Conservation (phyloP, 2,888 invertebrate genomes). For the Acanthosoma haemorrhoidale region DNA sequence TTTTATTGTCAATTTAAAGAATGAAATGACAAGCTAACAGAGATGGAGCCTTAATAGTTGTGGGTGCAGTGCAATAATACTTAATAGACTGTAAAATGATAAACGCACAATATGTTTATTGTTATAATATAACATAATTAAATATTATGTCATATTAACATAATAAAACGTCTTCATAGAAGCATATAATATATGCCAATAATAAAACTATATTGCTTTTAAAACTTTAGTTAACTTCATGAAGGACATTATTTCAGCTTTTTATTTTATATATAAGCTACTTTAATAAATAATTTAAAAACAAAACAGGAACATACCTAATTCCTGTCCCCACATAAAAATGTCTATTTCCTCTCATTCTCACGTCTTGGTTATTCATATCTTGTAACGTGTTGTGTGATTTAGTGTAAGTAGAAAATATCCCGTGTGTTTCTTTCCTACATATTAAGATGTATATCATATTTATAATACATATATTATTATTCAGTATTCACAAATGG, state of each 20-base stretch:
- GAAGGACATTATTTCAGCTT: too few relatives aligned
- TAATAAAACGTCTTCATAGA: too few relatives aligned
- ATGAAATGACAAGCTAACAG: constrained; percentile 8
- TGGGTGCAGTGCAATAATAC: constrained; percentile 30
- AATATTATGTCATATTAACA: too few relatives aligned
- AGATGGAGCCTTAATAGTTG: constrained; percentile 29
- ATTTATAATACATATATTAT: not conserved
- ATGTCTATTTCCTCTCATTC: too few relatives aligned
- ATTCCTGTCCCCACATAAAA: too few relatives aligned
- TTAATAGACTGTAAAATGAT: constrained; percentile 26
- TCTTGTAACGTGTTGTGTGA: constrained; percentile 6
- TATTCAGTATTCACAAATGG: constrained; percentile 19
- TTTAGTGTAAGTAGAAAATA: constrained; percentile 1
- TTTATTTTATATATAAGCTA: too few relatives aligned
- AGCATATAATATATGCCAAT: too few relatives aligned
- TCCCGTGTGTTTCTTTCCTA: not conserved
- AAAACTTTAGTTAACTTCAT: too few relatives aligned
- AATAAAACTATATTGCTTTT: too few relatives aligned
- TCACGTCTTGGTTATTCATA: constrained; percentile 15
- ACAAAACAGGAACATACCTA: too few relatives aligned
- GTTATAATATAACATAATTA: too few relatives aligned
- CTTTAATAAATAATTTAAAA: too few relatives aligned
- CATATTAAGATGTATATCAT: not conserved
- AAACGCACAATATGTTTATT: constrained; percentile 28
- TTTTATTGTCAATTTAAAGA: not conserved